phyloP scores from a whole-genome alignment of 2,888 invertebrate species.

The Hirtodrosophila duncani region DNA sequence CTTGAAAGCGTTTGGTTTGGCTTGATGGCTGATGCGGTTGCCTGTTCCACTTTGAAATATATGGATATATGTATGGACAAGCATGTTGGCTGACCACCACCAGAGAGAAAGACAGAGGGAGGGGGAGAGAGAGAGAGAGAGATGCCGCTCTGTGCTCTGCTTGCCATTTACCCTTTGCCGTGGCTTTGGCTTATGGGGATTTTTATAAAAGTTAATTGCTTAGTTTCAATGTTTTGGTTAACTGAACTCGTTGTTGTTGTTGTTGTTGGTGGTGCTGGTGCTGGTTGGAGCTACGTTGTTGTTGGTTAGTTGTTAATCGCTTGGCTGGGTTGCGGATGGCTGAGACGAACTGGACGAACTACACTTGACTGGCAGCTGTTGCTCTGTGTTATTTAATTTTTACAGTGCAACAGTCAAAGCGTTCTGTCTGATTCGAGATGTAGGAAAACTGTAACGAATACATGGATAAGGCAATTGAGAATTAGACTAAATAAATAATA shows the following conservation, averaged over 20 bases:
- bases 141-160: neutral
- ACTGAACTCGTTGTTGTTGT: conserved; percentile 4
- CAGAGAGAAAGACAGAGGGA: no score
- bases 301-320: conserved; percentile 19
- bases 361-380: conserved; percentile 12
- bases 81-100: conserved; percentile 15
- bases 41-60: conserved; percentile 27
- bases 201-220: conserved; percentile 44
- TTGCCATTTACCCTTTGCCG: neutral
- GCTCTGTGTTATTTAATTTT: conserved; percentile 18
- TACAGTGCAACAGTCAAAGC: conserved; percentile 22
- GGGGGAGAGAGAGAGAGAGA: no score
- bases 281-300: conserved; percentile 10
- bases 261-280: conserved; percentile 1
- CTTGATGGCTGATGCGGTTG: conserved; percentile 22
- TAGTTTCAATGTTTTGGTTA: conserved; percentile 37
- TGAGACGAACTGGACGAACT: conserved; percentile 2
- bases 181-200: conserved; percentile 16
- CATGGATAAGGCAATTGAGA: no score
- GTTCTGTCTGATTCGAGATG: neutral
- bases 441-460: neutral
- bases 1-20: conserved; percentile 35
- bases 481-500: no score
- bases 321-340: conserved; percentile 17
- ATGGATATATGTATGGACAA: no score